Evolutionary conservation across 2,888 invertebrate species (phyloP).

Genomic region (Clistopyga incitator): DNA sequence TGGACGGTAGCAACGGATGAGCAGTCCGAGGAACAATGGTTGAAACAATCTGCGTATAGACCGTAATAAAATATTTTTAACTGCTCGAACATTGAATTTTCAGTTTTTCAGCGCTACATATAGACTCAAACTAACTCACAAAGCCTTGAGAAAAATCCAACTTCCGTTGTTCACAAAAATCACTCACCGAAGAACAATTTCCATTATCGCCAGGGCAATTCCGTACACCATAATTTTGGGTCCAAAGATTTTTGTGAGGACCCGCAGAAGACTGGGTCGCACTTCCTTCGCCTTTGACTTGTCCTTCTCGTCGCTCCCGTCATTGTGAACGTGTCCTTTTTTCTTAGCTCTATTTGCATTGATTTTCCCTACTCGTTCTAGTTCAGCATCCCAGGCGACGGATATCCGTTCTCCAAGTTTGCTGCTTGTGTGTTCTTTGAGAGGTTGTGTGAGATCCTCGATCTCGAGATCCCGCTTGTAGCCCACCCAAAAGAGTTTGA

Average conservation of each 20-base stretch:
- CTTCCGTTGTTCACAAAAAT: background rate
- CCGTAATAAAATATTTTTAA: conserved; percentile 6
- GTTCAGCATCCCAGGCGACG: conserved; percentile 87
- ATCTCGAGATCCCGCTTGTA: conserved; percentile 88
- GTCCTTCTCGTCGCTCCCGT: conserved; percentile 24
- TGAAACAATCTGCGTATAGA: conserved; percentile 86
- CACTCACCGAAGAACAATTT: conserved; percentile 86
- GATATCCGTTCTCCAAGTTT: conserved; percentile 88
- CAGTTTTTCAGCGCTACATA: background rate
- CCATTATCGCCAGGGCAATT: conserved; percentile 87
- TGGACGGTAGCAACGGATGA: conserved; percentile 87
- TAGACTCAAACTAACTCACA: no score
- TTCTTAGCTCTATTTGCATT: conserved; percentile 41
- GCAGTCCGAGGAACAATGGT: conserved; percentile 87
- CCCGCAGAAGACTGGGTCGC: conserved; percentile 88
- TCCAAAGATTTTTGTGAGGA: conserved; percentile 87
- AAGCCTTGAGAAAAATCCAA: background rate
- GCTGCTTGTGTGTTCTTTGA: conserved; percentile 89
- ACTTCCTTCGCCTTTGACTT: conserved; percentile 76
- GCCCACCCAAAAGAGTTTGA: conserved; percentile 89
- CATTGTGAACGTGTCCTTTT: conserved; percentile 25
- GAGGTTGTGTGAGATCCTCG: conserved; percentile 88
- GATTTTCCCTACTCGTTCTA: conserved; percentile 71
- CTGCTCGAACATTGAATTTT: background rate
- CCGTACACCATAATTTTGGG: conserved; percentile 87